phyloP scores from a whole-genome alignment of 2,888 invertebrate species.

The Allygus modestus region DNA sequence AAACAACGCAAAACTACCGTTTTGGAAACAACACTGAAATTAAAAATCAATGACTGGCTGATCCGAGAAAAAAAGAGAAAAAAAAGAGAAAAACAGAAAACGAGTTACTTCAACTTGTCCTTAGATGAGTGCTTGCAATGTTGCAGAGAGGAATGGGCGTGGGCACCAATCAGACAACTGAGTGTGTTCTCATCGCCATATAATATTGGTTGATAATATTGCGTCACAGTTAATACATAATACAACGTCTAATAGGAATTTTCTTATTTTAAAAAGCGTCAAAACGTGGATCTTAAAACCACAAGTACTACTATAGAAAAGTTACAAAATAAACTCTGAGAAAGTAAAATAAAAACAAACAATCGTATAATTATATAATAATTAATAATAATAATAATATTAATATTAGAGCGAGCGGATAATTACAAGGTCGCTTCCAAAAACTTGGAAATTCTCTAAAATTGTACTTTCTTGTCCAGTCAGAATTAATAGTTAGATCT shows the following conservation, averaged over 20 bases:
- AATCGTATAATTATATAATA: slow-evolving; percentile 67
- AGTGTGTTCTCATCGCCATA: slow-evolving; percentile 69
- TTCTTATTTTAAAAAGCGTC: slow-evolving; percentile 70
- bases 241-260: slow-evolving; percentile 71
- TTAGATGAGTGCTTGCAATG: slow-evolving; percentile 69
- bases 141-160: slow-evolving; percentile 64
- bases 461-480: slow-evolving; percentile 70
- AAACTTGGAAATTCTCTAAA: slow-evolving; percentile 69
- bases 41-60: slow-evolving; percentile 34
- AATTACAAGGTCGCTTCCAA: slow-evolving; percentile 68
- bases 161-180: slow-evolving; percentile 45
- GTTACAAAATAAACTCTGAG: slow-evolving; percentile 71
- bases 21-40: slow-evolving; percentile 27
- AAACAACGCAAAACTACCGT: slow-evolving; percentile 60
- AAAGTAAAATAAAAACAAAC: slow-evolving; percentile 70
- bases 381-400: slow-evolving; percentile 68
- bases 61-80: slow-evolving; percentile 61
- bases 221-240: slow-evolving; percentile 66
- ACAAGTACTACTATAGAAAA: slow-evolving; percentile 69
- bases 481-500: slow-evolving; percentile 67
- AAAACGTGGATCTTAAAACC: slow-evolving; percentile 68
- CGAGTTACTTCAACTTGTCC: slow-evolving; percentile 70
- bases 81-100: slow-evolving; percentile 54
- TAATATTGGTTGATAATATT: slow-evolving; percentile 60
- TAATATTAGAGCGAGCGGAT: slow-evolving; percentile 67